Evolutionary conservation across 2,113 vertebrate genomes (phyloP).

Genomic region (Chloropsis cyanopogon): DNA sequence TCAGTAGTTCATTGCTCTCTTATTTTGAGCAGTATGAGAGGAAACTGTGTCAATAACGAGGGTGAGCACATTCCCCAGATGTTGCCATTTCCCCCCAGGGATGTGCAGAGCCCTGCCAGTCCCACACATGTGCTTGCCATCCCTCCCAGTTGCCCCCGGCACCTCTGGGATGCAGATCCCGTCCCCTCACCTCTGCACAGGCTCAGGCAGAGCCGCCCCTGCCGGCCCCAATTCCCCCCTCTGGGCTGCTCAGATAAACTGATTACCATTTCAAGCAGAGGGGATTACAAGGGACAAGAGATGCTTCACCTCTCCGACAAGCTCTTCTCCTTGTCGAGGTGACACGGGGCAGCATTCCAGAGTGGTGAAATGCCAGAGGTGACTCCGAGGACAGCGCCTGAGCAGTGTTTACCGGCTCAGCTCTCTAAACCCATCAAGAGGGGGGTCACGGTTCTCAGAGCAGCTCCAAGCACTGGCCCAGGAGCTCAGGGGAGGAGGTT

Average conservation of each 20-base stretch:
- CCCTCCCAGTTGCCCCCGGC: neutral
- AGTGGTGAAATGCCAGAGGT: slow-evolving; percentile 7
- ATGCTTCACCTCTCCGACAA: neutral
- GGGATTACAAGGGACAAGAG: neutral
- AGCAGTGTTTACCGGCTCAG: neutral
- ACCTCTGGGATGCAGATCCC: neutral
- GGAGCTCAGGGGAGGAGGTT: neutral
- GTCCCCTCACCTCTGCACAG: neutral
- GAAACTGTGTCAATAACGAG: neutral
- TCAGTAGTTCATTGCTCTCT: neutral
- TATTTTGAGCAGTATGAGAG: neutral
- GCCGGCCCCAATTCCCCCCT: neutral
- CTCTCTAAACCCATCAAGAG: neutral
- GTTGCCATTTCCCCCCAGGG: neutral
- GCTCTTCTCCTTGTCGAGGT: neutral
- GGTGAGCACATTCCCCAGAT: neutral
- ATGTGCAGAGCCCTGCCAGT: neutral
- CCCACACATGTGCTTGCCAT: neutral
- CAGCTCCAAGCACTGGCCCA: neutral
- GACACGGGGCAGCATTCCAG: neutral
- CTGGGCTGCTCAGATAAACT: neutral
- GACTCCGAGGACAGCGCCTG: neutral
- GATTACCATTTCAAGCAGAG: neutral
- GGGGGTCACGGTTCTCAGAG: accelerated
- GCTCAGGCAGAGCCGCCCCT: neutral